Percentiles rank a stretch among this genome's conserved stretches.
These are phyloP conservation scores for Herpetotheres cachinnans DNA, from an alignment of 2,113 vertebrate genomes.

Conservation along the genomic window DNA sequence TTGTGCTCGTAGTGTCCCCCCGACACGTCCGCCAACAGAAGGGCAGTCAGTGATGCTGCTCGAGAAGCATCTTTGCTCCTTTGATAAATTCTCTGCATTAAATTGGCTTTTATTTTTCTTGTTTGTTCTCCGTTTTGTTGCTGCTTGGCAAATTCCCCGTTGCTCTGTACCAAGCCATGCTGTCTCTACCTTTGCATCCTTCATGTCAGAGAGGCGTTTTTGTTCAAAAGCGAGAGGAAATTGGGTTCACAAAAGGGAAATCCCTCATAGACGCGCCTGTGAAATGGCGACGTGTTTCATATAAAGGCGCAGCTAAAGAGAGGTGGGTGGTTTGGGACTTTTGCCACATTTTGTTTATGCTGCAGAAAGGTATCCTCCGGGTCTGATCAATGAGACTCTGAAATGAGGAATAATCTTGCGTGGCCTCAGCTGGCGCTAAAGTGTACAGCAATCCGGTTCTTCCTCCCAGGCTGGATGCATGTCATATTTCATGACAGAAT, in stretches of 20 bases:
- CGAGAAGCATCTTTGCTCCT: neutral
- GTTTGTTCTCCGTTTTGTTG: neutral
- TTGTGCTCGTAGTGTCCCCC: neutral
- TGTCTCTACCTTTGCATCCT: neutral
- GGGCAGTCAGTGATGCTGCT: neutral
- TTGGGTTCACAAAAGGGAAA: constrained; percentile 3
- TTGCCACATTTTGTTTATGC: neutral
- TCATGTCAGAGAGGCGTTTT: neutral
- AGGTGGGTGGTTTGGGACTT: neutral
- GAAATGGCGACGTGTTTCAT: neutral
- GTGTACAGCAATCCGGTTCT: neutral
- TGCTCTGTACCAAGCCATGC: neutral
- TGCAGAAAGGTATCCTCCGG: neutral
- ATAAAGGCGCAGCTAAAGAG: neutral
- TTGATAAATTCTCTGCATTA: neutral
- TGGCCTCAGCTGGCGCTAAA: neutral
- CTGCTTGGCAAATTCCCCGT: neutral
- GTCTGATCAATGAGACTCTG: neutral
- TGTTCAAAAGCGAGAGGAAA: neutral
- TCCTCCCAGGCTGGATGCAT: neutral
- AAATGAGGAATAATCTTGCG: neutral
- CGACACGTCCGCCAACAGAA: neutral
- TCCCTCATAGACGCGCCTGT: neutral
- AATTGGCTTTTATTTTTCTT: constrained; percentile 29
- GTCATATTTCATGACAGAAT: neutral